A percentile compares a stretch with the other conserved stretches of the same genome.
phyloP scores from a whole-genome alignment of 2,797 vertebrate genomes.

The Podarcis lilfordi region DNA sequence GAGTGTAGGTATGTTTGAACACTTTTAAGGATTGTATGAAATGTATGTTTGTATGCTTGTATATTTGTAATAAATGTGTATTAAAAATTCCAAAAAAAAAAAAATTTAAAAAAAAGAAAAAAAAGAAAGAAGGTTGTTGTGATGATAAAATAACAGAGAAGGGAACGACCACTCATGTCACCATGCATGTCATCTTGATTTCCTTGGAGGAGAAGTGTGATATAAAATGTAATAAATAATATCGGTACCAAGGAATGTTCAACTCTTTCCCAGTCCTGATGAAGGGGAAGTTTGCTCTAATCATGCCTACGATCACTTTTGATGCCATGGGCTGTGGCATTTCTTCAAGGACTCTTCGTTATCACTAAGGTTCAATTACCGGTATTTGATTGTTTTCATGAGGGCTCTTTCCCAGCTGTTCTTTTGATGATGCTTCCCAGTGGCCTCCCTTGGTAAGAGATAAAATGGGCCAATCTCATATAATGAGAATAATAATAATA shows the following conservation, averaged over 20 bases:
- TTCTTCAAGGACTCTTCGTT: neutral
- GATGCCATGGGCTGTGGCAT: neutral
- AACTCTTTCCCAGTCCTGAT: neutral
- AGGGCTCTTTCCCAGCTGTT: neutral
- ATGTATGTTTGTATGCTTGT: no score
- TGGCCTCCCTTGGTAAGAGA: neutral
- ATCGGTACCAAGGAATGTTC: neutral
- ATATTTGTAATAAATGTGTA: no score
- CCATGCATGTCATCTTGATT: no score
- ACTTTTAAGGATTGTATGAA: no score
- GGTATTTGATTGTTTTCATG: constrained; percentile 16
- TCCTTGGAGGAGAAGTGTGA: no score
- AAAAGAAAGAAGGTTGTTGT: no score
- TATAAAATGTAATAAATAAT: no score
- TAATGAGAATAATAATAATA: neutral
- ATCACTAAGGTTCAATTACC: constrained; percentile 1
- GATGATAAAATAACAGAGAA: no score
- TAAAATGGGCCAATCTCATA: neutral
- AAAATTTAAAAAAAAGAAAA: no score
- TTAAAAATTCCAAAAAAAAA: no score
- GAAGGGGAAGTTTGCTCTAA: constrained; percentile 10
- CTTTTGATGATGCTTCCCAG: neutral
- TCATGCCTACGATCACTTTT: neutral
- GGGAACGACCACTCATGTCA: no score
- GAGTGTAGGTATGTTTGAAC: no score